Evolutionary conservation across 2,113 vertebrate genomes (phyloP).

Genomic region (Prolemur simus): DNA sequence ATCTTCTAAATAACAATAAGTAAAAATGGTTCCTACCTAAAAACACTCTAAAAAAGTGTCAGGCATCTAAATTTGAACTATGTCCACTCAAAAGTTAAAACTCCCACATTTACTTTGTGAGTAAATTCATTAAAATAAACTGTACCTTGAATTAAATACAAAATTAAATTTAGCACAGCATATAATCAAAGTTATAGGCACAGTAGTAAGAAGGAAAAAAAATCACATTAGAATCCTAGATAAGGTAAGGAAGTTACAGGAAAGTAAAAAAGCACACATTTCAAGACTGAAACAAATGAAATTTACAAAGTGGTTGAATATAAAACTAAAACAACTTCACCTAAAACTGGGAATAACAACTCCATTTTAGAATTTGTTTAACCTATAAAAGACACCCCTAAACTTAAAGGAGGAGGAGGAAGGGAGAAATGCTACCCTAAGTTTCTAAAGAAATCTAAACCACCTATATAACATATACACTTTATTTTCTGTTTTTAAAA

Average conservation of each 20-base stretch:
- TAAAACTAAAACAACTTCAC: constrained; percentile 42
- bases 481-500: neutral
- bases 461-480: neutral
- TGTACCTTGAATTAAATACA: constrained; percentile 15
- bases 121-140: constrained; percentile 31
- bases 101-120: constrained; percentile 3
- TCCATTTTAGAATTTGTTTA: constrained; percentile 28
- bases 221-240: constrained; percentile 23
- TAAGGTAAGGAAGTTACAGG: neutral
- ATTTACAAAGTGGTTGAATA: constrained; percentile 25
- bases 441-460: constrained; percentile 31
- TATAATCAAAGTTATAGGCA: constrained; percentile 26
- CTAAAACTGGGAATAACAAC: constrained; percentile 18
- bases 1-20: neutral
- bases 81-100: constrained; percentile 19
- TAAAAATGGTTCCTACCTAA: neutral
- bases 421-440: neutral
- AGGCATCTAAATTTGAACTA: constrained; percentile 32
- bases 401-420: neutral
- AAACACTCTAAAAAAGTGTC: constrained; percentile 10
- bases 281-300: constrained; percentile 15
- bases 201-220: constrained; percentile 39
- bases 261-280: constrained; percentile 38
- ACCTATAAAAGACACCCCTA: neutral
- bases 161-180: constrained; percentile 55